Evolutionary conservation across 1,140 invertebrate species (phyloP).

Genomic region (Mamestra configurata): DNA sequence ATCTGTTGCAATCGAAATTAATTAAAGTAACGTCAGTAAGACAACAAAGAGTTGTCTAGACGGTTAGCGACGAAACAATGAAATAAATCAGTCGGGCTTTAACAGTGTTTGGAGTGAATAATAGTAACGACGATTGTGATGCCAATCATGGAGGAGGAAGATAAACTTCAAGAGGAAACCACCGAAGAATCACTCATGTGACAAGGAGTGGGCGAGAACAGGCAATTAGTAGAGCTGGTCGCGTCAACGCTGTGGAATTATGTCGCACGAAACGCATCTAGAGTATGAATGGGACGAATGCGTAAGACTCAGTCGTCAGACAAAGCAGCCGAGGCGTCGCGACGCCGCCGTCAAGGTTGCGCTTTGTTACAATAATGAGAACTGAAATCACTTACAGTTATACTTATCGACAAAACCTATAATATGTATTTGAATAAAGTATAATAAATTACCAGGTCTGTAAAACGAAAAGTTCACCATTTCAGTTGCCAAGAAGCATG

Average conservation of each 20-base stretch:
- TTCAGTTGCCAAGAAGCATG: constrained; percentile 34
- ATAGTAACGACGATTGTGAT: constrained; percentile 71
- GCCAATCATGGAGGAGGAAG: constrained; percentile 72
- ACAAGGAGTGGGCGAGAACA: constrained; percentile 73
- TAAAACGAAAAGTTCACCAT: constrained; percentile 6
- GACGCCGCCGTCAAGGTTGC: constrained; percentile 62
- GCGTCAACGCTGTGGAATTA: constrained; percentile 78
- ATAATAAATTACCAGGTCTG: not conserved
- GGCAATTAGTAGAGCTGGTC: constrained; percentile 72
- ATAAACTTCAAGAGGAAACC: constrained; percentile 69
- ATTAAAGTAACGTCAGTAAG: constrained; percentile 49
- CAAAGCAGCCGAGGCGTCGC: constrained; percentile 62
- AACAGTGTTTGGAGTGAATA: constrained; percentile 60
- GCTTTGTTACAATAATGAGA: constrained; percentile 51
- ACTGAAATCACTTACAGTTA: constrained; percentile 44
- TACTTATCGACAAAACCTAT: constrained; percentile 5
- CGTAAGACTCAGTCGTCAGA: constrained; percentile 54
- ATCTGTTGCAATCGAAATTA: constrained; percentile 48
- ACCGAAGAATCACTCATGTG: constrained; percentile 71
- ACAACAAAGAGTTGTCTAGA: constrained; percentile 47
- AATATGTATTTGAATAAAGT: constrained; percentile 4
- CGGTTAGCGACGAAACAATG: constrained; percentile 55
- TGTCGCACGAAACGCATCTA: constrained; percentile 63
- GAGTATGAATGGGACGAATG: constrained; percentile 69
- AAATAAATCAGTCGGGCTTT: constrained; percentile 67